Percentiles rank a stretch among this genome's conserved stretches.
These are phyloP conservation scores for Holacanthus passer DNA, from an alignment of 2,113 vertebrate genomes.

Conservation along the genomic window DNA sequence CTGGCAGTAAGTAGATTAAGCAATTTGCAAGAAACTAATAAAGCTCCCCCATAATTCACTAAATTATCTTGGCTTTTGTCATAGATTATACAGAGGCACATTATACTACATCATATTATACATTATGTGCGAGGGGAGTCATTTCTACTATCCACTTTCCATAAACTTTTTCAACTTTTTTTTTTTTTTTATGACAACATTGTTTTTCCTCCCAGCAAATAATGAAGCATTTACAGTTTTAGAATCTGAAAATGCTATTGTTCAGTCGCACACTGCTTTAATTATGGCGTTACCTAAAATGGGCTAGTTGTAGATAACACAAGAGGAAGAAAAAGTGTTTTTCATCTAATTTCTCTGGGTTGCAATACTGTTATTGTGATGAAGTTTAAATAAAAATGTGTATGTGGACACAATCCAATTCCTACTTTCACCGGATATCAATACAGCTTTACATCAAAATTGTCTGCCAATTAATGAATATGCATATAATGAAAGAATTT, in stretches of 20 bases:
- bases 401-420: background rate
- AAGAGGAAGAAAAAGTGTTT: background rate
- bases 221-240: conserved; percentile 11
- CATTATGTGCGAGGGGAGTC: background rate
- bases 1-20: background rate
- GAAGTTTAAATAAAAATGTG: background rate
- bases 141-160: background rate
- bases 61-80: conserved; percentile 4
- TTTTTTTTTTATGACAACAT: background rate
- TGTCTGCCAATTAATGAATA: background rate
- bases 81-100: background rate
- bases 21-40: conserved; percentile 16
- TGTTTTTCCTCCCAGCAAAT: background rate
- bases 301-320: background rate
- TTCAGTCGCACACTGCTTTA: background rate
- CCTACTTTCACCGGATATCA: background rate
- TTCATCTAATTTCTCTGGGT: background rate
- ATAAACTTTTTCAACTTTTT: no score
- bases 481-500: background rate
- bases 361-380: background rate
- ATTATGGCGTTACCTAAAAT: background rate
- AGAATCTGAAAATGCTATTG: background rate
- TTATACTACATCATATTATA: conserved; percentile 6
- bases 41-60: background rate
- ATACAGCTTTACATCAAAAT: background rate